Conservation (phyloP, 2,113 vertebrate genomes). For the Physeter macrocephalus region DNA sequence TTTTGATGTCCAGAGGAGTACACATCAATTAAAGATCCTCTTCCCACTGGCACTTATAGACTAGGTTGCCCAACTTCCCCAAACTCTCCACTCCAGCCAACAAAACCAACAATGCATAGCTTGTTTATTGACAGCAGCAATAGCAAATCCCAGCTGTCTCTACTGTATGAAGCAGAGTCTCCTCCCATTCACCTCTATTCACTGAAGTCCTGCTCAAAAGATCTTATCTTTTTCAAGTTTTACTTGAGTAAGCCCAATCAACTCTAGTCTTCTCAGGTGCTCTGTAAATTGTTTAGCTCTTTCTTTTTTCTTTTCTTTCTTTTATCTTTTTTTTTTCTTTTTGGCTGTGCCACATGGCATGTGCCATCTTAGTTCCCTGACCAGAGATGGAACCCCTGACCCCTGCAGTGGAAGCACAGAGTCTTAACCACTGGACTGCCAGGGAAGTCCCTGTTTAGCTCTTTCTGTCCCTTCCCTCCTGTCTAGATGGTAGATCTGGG, state of each 20-base stretch:
- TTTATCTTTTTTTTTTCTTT: no score
- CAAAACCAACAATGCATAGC: background rate
- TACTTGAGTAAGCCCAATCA: background rate
- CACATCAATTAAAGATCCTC: background rate
- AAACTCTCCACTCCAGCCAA: background rate
- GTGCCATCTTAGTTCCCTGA: no score
- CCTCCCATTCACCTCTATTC: no score
- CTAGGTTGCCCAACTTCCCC: background rate
- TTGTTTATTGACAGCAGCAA: background rate
- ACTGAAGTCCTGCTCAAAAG: background rate
- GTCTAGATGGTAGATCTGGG: background rate
- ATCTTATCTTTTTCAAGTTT: background rate
- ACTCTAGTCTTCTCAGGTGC: background rate
- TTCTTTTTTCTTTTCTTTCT: background rate
- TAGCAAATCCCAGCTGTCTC: background rate
- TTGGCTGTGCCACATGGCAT: no score
- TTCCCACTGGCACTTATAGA: background rate
- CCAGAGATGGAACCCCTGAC: no score
- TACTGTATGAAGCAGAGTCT: background rate
- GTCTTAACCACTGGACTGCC: no score
- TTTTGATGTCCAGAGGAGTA: background rate
- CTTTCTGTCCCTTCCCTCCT: background rate
- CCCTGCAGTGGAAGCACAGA: no score
- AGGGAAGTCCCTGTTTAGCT: background rate
- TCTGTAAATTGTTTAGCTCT: background rate